A percentile compares a stretch with the other conserved stretches of the same genome.
Conservation (phyloP, 2,113 vertebrate species). For the Eudyptes chrysolophus region DNA sequence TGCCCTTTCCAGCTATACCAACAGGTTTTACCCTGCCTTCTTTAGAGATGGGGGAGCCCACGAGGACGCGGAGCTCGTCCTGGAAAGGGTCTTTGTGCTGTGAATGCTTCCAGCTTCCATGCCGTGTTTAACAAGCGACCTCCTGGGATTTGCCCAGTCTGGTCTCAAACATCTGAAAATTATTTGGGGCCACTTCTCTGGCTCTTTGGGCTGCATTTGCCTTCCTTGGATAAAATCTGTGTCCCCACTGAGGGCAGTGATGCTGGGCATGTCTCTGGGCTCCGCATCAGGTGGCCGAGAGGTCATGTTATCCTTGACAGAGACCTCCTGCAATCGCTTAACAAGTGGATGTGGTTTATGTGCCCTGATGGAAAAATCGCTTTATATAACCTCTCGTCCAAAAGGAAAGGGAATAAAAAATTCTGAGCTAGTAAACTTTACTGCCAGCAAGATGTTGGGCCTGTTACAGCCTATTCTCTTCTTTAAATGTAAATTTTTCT, state of each 20-base stretch:
- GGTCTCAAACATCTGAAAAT: conserved; percentile 25
- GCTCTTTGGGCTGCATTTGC: not conserved
- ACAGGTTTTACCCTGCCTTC: not conserved
- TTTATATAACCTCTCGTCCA: not conserved
- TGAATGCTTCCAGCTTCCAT: conserved; percentile 8
- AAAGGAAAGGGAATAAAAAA: conserved; percentile 48
- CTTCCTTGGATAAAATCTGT: not conserved
- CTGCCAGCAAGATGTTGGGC: conserved; percentile 20
- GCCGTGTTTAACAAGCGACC: not conserved
- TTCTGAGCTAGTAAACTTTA: conserved; percentile 47
- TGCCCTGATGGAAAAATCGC: not conserved
- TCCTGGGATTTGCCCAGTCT: conserved; percentile 26
- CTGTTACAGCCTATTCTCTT: conserved; percentile 20
- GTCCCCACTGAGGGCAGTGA: not conserved
- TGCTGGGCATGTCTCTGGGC: not conserved
- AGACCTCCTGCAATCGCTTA: not conserved
- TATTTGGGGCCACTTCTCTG: not conserved
- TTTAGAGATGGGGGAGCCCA: not conserved
- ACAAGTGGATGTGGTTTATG: conserved; percentile 13
- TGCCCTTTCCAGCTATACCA: not conserved
- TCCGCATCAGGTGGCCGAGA: not conserved
- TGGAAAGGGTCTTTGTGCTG: conserved; percentile 21
- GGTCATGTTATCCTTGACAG: not conserved
- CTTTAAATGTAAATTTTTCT: conserved; percentile 39
- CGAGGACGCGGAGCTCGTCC: not conserved